Evolutionary conservation across 1,140 invertebrate species (phyloP).

Genomic region (Bombus pascuorum): DNA sequence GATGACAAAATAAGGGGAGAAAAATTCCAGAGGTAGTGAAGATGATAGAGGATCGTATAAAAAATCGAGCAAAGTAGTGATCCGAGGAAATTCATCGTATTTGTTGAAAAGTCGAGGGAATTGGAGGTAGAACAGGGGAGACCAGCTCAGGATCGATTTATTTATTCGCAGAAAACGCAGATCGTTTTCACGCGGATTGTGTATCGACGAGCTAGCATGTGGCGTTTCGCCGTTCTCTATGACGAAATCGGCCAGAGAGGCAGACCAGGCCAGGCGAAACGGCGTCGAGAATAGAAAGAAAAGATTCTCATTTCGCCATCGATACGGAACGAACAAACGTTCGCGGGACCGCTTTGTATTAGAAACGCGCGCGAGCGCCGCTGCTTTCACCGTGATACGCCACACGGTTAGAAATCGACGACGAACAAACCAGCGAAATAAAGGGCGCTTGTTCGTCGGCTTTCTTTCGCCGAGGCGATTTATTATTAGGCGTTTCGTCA

Average conservation of each 20-base stretch:
- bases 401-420: slow-evolving; percentile 20
- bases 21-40: background rate
- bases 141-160: background rate
- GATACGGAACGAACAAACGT: slow-evolving; percentile 36
- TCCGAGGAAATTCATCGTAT: background rate
- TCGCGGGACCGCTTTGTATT: slow-evolving; percentile 8
- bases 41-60: background rate
- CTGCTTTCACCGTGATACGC: slow-evolving; percentile 34
- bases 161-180: slow-evolving; percentile 20
- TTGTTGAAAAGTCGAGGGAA: background rate
- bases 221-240: slow-evolving; percentile 51
- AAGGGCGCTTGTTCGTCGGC: slow-evolving; percentile 26
- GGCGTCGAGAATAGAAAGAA: slow-evolving; percentile 44
- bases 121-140: background rate
- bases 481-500: slow-evolving; percentile 51
- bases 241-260: slow-evolving; percentile 46
- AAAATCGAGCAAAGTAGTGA: background rate
- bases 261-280: slow-evolving; percentile 43
- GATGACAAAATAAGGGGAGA: too few relatives aligned
- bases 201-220: slow-evolving; percentile 4
- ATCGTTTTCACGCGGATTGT: background rate
- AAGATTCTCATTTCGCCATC: slow-evolving; percentile 57
- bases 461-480: slow-evolving; percentile 20
- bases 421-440: slow-evolving; percentile 18
- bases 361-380: slow-evolving; percentile 1